These are phyloP conservation scores for Arizona elegans DNA, from an alignment of 2,113 vertebrate species.

Conservation along the genomic window DNA sequence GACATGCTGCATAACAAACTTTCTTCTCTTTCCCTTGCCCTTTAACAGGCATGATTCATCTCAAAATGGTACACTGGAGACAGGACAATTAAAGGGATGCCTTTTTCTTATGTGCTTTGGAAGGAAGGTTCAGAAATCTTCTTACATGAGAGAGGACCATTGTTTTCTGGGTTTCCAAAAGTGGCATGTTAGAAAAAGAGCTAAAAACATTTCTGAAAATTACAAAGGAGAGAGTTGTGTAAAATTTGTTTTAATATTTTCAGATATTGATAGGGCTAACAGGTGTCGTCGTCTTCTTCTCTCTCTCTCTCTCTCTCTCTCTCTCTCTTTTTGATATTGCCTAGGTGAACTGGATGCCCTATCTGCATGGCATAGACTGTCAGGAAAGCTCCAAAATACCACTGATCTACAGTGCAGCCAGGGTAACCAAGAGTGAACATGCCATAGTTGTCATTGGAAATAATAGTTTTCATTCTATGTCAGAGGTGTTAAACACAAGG, in stretches of 20 bases:
- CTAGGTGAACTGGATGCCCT: neutral
- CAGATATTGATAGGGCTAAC: neutral
- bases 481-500: no score
- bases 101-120: neutral
- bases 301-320: no score
- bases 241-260: neutral
- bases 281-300: neutral
- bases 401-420: neutral
- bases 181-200: neutral
- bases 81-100: neutral
- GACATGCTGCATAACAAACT: neutral
- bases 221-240: neutral
- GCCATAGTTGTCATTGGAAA: neutral
- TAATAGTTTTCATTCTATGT: no score
- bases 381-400: neutral
- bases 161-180: neutral
- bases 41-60: neutral
- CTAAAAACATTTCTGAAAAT: neutral
- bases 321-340: neutral
- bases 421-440: neutral
- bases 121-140: neutral
- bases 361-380: neutral
- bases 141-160: neutral
- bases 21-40: neutral
- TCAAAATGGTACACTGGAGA: neutral